Base-by-base conservation (phyloP, 2,113 vertebrate genomes). In the Turnix velox region DNA sequence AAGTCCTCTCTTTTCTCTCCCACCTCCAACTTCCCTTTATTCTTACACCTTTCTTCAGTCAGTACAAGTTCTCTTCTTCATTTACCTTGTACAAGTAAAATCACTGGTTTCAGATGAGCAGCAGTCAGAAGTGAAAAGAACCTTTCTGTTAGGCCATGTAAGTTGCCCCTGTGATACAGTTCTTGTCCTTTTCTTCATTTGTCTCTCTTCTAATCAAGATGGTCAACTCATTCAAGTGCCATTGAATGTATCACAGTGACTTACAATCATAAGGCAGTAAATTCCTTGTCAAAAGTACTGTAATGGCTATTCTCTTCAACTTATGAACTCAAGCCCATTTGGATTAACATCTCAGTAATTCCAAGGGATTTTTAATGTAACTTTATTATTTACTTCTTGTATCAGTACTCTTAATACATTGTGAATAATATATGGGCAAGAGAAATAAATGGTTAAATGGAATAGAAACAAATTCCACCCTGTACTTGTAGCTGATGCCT, bases 221-320 rank as follows among this genome's bases (percentile, higher is more conserved):
- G 20, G 8, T 11, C 33, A 49, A 7, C 45, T 48, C 40, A 1
- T 31, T 63, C 25, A 10, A 51, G 55, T 45, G 31, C 28, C 35
- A 2, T 8, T 46, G 20, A 13, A 14, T 4, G 1, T 6, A 5
- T 18, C 12, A 3, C 23, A 55, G 15, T 13, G 39, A 40, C 33
- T 69, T 27, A 1, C 2, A 11, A 23, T 54, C 43, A 25, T 3
- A 20, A 16, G 72, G 6, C 63, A 71, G 37, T 14, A 66, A 39
- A 28, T 39, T 73, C 59, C 45, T 19, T 27, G 16, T 39, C 33
- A 33, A 16, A 83, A 68, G n/a, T 42, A 52, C 43, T 19, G 9
- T 52, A 52, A 8, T 65, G 78, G 65, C 19, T 43, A 45, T 77
- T 62, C 15, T 25, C 4, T 7, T 66, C 28, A 40, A 13, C 16